Conservation (phyloP, 2,113 vertebrate species). For the Periophthalmus modestus region DNA sequence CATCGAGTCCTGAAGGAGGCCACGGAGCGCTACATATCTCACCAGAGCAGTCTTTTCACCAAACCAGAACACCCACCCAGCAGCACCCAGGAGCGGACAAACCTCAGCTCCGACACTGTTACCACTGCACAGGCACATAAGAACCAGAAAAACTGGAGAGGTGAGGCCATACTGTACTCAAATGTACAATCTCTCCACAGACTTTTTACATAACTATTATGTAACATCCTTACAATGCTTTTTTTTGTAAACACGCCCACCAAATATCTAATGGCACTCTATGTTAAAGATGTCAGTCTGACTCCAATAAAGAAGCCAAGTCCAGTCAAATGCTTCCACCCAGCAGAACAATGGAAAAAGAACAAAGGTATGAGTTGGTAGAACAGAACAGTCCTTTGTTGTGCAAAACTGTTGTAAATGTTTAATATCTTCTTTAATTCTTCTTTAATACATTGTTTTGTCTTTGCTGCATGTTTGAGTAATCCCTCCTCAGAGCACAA, state of each 20-base stretch:
- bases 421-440: too few species aligned
- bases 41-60: background rate
- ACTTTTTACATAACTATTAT: slow-evolving; percentile 8
- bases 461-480: background rate
- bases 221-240: slow-evolving; percentile 4
- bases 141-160: background rate
- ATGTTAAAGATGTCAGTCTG: slow-evolving; percentile 28
- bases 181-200: background rate
- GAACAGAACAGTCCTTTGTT: background rate
- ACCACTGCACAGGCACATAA: slow-evolving; percentile 14
- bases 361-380: background rate
- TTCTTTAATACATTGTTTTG: background rate
- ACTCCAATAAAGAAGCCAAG: slow-evolving; percentile 27
- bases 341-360: background rate
- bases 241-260: slow-evolving; percentile 11
- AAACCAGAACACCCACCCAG: slow-evolving; percentile 3
- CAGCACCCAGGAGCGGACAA: background rate
- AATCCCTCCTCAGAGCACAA: background rate
- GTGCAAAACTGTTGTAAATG: too few species aligned
- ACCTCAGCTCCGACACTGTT: background rate
- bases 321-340: slow-evolving; percentile 4
- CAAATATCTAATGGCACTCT: slow-evolving; percentile 9
- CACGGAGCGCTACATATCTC: slow-evolving; percentile 46
- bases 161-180: slow-evolving; percentile 28
- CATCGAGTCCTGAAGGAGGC: slow-evolving; percentile 61